These are phyloP conservation scores for Pteruthius melanotis DNA, from an alignment of 2,113 vertebrate species.

Conservation along the genomic window DNA sequence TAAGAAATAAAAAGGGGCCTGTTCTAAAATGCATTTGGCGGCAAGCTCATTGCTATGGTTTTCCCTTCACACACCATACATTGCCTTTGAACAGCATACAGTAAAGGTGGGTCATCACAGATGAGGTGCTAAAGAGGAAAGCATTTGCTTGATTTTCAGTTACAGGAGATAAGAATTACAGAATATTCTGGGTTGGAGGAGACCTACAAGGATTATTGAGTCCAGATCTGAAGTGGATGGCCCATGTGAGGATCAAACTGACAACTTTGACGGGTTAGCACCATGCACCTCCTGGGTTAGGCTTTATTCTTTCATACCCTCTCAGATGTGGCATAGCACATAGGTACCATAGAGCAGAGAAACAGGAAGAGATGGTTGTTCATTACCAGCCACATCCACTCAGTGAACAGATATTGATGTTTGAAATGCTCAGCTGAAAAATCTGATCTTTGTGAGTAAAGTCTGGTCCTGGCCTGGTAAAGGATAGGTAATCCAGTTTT, in stretches of 20 bases:
- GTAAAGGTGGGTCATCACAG: neutral
- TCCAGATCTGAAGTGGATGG: neutral
- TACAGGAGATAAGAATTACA: neutral
- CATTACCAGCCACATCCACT: neutral
- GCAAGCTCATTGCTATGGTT: neutral
- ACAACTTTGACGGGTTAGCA: neutral
- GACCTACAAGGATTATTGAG: neutral
- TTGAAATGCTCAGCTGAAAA: neutral
- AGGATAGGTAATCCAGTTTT: neutral
- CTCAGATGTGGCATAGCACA: neutral
- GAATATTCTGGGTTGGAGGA: neutral
- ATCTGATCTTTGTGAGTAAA: neutral
- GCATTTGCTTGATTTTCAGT: neutral
- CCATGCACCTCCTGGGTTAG: neutral
- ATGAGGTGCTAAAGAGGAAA: neutral
- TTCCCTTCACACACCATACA: neutral
- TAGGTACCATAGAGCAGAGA: neutral
- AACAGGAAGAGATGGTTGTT: neutral
- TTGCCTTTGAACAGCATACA: neutral
- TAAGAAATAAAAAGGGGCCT: neutral
- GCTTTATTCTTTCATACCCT: neutral
- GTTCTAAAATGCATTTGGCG: neutral
- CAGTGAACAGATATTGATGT: neutral
- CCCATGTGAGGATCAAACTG: neutral
- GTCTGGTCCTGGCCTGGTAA: neutral